A percentile compares a stretch with the other conserved stretches of the same genome.
These are phyloP conservation scores for Aphidoletes aphidimyza DNA, from an alignment of 2,888 invertebrate genomes.

Conservation along the genomic window DNA sequence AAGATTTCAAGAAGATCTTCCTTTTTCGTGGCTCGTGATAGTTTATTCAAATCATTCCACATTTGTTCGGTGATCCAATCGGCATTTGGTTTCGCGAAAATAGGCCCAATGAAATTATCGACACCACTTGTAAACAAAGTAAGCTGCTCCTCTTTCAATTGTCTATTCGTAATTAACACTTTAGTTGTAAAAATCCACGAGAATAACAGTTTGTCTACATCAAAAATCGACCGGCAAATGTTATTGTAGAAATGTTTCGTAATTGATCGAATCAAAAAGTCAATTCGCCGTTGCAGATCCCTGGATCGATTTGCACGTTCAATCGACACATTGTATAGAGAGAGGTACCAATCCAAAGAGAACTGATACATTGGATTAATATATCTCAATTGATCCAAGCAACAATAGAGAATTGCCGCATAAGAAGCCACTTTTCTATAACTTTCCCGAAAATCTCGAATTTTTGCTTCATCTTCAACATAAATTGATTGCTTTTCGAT, in stretches of 20 bases:
- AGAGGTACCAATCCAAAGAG: constrained; percentile 91
- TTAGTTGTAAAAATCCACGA: constrained; percentile 79
- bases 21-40: constrained; percentile 75
- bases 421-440: constrained; percentile 89
- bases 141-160: constrained; percentile 75
- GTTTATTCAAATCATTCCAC: constrained; percentile 84
- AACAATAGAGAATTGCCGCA: constrained; percentile 88
- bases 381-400: constrained; percentile 84
- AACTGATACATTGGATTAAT: constrained; percentile 93
- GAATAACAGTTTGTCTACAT: constrained; percentile 87
- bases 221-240: constrained; percentile 90
- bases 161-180: constrained; percentile 72
- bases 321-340: constrained; percentile 69
- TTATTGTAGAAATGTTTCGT: constrained; percentile 86
- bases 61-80: constrained; percentile 82
- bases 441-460: constrained; percentile 81
- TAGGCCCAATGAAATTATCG: constrained; percentile 61
- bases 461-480: constrained; percentile 83
- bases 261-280: constrained; percentile 82
- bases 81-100: constrained; percentile 75
- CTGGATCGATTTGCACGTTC: constrained; percentile 69
- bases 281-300: constrained; percentile 78
- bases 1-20: constrained; percentile 74
- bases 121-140: constrained; percentile 81
- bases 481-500: constrained; percentile 85